Conservation (phyloP, 2,113 vertebrate species). For the Sinocyclocheilus anshuiensis region DNA sequence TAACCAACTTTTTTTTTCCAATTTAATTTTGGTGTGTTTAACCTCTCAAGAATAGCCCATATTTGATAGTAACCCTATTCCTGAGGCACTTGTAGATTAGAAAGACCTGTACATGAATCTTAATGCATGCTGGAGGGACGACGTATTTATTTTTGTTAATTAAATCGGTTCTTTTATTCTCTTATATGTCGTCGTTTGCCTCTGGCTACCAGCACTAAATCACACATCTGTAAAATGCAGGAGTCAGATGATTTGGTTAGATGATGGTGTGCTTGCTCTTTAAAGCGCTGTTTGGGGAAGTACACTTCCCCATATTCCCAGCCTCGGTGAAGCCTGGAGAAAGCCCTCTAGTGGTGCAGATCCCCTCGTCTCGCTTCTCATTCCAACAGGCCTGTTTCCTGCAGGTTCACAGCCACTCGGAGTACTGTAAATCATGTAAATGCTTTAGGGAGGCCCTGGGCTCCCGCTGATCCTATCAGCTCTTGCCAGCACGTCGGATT, state of each 20-base stretch:
- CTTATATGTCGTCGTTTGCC: not conserved
- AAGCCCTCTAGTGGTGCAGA: constrained; percentile 34
- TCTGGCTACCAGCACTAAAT: constrained; percentile 19
- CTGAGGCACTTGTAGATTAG: not conserved
- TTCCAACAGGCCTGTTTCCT: not conserved
- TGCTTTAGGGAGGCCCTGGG: constrained; percentile 10
- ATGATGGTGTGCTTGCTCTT: not conserved
- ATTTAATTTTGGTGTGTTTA: not conserved
- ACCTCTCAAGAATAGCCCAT: not conserved
- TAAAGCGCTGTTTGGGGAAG: not conserved
- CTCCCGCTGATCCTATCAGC: constrained; percentile 12
- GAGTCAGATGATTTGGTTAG: constrained; percentile 2
- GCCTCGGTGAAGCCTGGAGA: not conserved
- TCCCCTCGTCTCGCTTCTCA: not conserved
- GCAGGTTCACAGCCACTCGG: constrained; percentile 6
- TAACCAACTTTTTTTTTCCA: not conserved
- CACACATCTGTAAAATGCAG: constrained; percentile 38
- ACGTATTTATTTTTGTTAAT: not conserved
- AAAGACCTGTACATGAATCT: not conserved
- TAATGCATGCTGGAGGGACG: not conserved
- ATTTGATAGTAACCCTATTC: not conserved
- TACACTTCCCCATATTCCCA: not conserved
- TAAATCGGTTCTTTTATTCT: constrained; percentile 1
- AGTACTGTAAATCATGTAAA: constrained; percentile 17
- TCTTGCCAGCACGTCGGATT: not conserved